phyloP scores from a whole-genome alignment of 2,113 vertebrate species.

The Gymnorhina tibicen region DNA sequence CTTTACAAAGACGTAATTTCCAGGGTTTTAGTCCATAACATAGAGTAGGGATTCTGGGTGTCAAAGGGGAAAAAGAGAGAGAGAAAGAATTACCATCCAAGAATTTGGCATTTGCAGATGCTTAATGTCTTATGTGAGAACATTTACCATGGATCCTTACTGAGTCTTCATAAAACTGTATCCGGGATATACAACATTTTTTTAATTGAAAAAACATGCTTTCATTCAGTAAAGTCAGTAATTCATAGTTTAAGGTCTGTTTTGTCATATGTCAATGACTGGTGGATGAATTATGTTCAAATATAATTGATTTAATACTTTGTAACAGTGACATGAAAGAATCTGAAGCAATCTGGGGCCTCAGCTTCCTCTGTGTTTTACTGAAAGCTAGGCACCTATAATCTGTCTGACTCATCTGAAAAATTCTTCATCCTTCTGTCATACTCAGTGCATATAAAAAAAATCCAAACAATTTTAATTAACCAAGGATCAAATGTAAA shows the following conservation, averaged over 20 bases:
- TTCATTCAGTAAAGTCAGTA: slow-evolving; percentile 31
- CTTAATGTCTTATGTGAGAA: slow-evolving; percentile 7
- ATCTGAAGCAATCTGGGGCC: neutral
- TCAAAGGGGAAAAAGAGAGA: neutral
- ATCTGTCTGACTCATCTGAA: neutral
- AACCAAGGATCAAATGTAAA: neutral
- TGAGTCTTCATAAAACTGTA: slow-evolving; percentile 27
- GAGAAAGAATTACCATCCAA: neutral
- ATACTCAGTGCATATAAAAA: neutral
- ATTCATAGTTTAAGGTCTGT: slow-evolving; percentile 26
- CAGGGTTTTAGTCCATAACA: neutral
- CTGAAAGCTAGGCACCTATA: neutral
- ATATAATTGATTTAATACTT: slow-evolving; percentile 23
- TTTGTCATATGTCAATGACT: slow-evolving; percentile 33
- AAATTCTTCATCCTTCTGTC: neutral
- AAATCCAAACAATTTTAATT: neutral
- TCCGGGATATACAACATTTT: neutral
- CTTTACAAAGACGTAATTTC: slow-evolving; percentile 32
- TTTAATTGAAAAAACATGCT: slow-evolving; percentile 18
- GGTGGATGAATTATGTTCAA: slow-evolving; percentile 1
- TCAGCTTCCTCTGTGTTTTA: neutral
- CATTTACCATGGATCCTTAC: slow-evolving; percentile 5
- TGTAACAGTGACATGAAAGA: neutral
- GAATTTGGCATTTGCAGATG: slow-evolving; percentile 4
- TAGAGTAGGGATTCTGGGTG: neutral